phyloP scores from a whole-genome alignment of 1,140 invertebrate species.

The Ctenoplectra terminalis region DNA sequence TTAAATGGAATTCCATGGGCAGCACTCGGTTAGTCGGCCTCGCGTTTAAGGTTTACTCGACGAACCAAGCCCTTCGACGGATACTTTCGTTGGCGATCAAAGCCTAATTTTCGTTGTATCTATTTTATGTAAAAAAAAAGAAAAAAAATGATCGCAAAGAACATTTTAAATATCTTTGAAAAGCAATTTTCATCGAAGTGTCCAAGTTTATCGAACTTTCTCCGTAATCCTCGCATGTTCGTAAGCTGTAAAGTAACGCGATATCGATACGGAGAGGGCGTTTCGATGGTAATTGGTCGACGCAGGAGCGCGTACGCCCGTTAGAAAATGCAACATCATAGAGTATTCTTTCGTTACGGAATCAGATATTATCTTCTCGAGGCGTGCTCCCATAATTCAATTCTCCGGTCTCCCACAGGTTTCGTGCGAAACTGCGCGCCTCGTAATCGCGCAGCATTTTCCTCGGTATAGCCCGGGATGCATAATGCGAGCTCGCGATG shows the following conservation, averaged over 20 bases:
- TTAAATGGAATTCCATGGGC: slow-evolving; percentile 27
- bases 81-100: slow-evolving; percentile 8
- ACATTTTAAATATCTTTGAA: too few species aligned
- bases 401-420: slow-evolving; percentile 61
- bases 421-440: slow-evolving; percentile 60
- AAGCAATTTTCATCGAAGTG: too few species aligned
- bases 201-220: slow-evolving; percentile 22
- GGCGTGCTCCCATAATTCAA: slow-evolving; percentile 70
- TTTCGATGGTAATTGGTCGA: slow-evolving; percentile 50
- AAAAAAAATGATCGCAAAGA: not conserved
- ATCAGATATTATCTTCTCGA: slow-evolving; percentile 57
- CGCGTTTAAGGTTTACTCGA: slow-evolving; percentile 11
- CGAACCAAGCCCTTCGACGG: slow-evolving; percentile 33
- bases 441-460: slow-evolving; percentile 57
- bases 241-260: not conserved
- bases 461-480: slow-evolving; percentile 38
- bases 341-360: slow-evolving; percentile 58
- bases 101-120: not conserved
- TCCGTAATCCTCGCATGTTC: not conserved
- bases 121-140: not conserved
- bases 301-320: slow-evolving; percentile 27
- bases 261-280: slow-evolving; percentile 32
- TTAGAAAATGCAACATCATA: slow-evolving; percentile 62
- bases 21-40: slow-evolving; percentile 25
- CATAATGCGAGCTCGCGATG: slow-evolving; percentile 16